These are phyloP conservation scores for Arrhamphus sclerolepis DNA, from an alignment of 2,797 vertebrate species.

Conservation along the genomic window DNA sequence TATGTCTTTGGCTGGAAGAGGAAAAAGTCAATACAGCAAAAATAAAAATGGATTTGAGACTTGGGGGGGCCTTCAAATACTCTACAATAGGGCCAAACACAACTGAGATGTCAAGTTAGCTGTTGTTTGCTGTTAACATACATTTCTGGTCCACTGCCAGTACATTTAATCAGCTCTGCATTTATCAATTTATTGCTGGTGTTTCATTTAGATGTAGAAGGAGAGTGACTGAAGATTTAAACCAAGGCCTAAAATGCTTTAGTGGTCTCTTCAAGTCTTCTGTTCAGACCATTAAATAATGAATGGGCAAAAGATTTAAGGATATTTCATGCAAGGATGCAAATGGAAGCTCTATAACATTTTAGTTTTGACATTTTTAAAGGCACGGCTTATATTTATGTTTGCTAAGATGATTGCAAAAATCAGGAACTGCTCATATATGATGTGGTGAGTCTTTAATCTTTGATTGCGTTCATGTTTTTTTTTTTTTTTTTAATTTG, in stretches of 20 bases:
- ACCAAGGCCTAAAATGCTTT: conserved; percentile 24
- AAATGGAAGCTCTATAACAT: conserved; percentile 10
- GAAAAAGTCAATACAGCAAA: conserved; percentile 81
- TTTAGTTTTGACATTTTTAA: conserved; percentile 14
- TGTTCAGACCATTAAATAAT: conserved; percentile 38
- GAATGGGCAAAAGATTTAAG: conserved; percentile 6
- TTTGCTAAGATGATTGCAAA: conserved; percentile 4
- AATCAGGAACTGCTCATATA: background rate
- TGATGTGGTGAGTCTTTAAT: conserved; percentile 3
- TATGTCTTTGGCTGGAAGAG: conserved; percentile 75
- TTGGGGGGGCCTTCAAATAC: conserved; percentile 77
- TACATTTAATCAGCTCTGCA: conserved; percentile 47
- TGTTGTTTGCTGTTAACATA: conserved; percentile 57
- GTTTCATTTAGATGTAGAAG: conserved; percentile 25
- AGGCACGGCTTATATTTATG: conserved; percentile 2
- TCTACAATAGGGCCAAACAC: conserved; percentile 64
- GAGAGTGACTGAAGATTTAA: conserved; percentile 28
- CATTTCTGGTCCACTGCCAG: conserved; percentile 41
- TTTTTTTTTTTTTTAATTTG: conserved; percentile 46
- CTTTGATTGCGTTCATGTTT: conserved; percentile 8
- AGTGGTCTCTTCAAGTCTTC: background rate
- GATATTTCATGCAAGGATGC: background rate
- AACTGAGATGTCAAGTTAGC: conserved; percentile 69
- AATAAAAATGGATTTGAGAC: conserved; percentile 81
- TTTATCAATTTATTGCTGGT: conserved; percentile 43